Evolutionary conservation across 2,797 vertebrate genomes (phyloP), one percentile per base, ranked within the genome.

Genomic region (Megaceryle alcyon): DNA sequence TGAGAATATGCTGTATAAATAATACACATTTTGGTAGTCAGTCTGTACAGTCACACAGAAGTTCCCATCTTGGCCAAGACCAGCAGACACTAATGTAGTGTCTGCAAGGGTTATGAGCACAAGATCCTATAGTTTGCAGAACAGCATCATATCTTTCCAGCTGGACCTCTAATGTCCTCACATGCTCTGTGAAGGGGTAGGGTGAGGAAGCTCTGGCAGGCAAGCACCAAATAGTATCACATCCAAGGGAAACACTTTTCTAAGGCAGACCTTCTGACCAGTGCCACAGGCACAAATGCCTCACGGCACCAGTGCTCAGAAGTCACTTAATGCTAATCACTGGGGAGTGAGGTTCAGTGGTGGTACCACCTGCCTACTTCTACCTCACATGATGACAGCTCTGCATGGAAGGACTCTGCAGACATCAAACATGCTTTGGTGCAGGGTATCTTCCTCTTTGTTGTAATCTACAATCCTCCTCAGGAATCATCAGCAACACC

Each of bases 311-410:
- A 73, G 5, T 4, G 26, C 29, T 65, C 13, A 10, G 12, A 39
- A 70, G 13, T 56, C n/a, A 71, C 9, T 35, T 35, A 21, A 9
- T 61, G 35, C 13, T 65, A 28, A 0, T 22, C 9, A 48, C 3
- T 0, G 18, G 64, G 69, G 14, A 91, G 8, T 10, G 23, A 82
- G 25, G 20, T 82, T 82, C 77, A 71, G 33, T 17, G 20, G 16
- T 22, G 12, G 25, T 43, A 80, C 18, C n/a, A 26, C 35, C 13
- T 3, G 2, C 26, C 56, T 44, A 29, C 15, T 73, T 86, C 72
- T 12, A 19, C 51, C 16, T 77, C 8, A 2, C 48, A 28, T 0
- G 0, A 51, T 1, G 2, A n/a, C 2, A 2, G 14, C 20, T 8
- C 16, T 69, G 10, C 7, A 12, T 53, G 26, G 35, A 70, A 18